phyloP scores from a whole-genome alignment of 2,797 vertebrate genomes.

The Neosilurus mollespiculum region DNA sequence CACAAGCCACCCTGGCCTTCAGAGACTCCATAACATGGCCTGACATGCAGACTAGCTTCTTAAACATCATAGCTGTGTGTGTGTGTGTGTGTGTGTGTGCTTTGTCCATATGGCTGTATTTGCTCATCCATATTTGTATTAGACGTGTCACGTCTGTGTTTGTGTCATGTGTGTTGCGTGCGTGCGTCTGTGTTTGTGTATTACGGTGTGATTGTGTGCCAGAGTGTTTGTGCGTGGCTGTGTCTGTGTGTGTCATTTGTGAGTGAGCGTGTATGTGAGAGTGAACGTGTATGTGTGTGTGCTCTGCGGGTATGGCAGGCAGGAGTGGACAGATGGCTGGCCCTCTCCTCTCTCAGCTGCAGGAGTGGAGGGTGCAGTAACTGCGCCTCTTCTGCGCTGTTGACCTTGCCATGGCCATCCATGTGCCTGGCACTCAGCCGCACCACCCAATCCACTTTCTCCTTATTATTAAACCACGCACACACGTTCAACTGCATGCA shows the following conservation, averaged over 20 bases:
- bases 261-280: constrained; percentile 70
- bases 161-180: constrained; percentile 12
- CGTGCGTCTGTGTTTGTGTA: constrained; percentile 23
- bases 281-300: constrained; percentile 79
- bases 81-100: background rate
- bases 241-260: constrained; percentile 63
- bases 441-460: constrained; percentile 79
- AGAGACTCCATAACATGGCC: background rate
- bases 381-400: constrained; percentile 81
- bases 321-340: constrained; percentile 81
- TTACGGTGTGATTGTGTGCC: constrained; percentile 55
- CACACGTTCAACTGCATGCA: constrained; percentile 63
- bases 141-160: background rate
- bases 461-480: constrained; percentile 76
- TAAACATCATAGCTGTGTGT: background rate
- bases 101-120: constrained; percentile 19
- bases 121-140: constrained; percentile 17
- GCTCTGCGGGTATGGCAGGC: constrained; percentile 71
- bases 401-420: constrained; percentile 83
- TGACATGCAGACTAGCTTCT: background rate
- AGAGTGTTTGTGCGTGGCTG: constrained; percentile 66
- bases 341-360: constrained; percentile 72
- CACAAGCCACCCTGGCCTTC: background rate
- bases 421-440: constrained; percentile 79
- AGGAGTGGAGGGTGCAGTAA: constrained; percentile 81